Conservation (phyloP, 2,797 vertebrate species). For the Hoplostethus atlanticus region DNA sequence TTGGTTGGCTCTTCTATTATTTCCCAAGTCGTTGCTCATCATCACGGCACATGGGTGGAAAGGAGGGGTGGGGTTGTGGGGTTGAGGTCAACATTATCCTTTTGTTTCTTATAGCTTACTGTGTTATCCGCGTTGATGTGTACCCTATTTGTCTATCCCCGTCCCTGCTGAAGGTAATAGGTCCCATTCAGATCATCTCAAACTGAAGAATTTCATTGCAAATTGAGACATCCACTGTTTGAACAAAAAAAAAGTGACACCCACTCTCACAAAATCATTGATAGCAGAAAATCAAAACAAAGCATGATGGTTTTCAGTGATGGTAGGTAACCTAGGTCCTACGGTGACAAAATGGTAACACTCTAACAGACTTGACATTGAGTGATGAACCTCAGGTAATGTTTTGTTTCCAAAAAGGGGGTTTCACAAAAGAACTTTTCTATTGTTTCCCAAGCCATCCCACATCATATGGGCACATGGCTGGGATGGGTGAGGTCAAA, state of each 20-base stretch:
- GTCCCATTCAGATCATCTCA: too few relatives aligned
- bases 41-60: background rate
- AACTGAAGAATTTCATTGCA: too few relatives aligned
- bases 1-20: background rate
- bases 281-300: too few relatives aligned
- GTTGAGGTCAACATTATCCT: background rate
- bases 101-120: background rate
- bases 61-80: background rate
- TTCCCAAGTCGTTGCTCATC: background rate
- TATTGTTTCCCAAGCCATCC: slow-evolving; percentile 63
- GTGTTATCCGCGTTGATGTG: background rate
- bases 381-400: too few relatives aligned
- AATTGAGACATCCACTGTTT: background rate
- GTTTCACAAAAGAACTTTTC: slow-evolving; percentile 6
- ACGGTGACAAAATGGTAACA: too few relatives aligned
- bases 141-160: too few relatives aligned
- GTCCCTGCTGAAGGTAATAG: too few relatives aligned
- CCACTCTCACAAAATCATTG: background rate
- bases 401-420: too few relatives aligned
- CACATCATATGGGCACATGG: slow-evolving; percentile 48
- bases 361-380: too few relatives aligned
- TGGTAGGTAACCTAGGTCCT: too few relatives aligned
- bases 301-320: too few relatives aligned
- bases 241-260: background rate
- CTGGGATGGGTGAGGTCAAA: slow-evolving; percentile 56